These are phyloP conservation scores for Chiloscyllium plagiosum DNA, from an alignment of 2,113 vertebrate genomes.

Conservation along the genomic window DNA sequence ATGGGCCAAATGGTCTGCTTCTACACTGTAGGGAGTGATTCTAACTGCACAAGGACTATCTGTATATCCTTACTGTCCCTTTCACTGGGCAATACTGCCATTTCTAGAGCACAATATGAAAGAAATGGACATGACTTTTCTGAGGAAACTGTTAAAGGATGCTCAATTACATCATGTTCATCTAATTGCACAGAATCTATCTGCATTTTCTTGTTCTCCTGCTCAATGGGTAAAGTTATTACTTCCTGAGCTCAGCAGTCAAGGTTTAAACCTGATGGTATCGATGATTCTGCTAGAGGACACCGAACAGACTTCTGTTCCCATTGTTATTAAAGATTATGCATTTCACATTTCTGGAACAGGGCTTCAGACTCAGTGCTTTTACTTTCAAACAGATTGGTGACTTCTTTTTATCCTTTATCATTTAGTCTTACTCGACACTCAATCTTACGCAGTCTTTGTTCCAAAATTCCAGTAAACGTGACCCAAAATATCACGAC, in stretches of 20 bases:
- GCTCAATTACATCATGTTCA: background rate
- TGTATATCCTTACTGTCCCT: background rate
- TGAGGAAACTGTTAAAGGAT: background rate
- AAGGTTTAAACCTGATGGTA: background rate
- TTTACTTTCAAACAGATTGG: slow-evolving; percentile 42
- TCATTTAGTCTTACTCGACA: too few species aligned
- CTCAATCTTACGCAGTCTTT: too few species aligned
- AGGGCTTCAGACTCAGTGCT: slow-evolving; percentile 41
- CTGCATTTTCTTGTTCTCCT: background rate
- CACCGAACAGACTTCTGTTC: background rate
- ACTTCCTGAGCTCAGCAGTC: background rate
- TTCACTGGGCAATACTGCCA: background rate
- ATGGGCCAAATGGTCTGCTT: too few species aligned
- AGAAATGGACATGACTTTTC: background rate
- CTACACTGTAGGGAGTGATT: too few species aligned
- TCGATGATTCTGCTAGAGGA: background rate
- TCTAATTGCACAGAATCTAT: background rate
- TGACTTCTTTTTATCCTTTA: slow-evolving; percentile 39
- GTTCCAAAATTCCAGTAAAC: too few species aligned
- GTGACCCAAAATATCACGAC: too few species aligned
- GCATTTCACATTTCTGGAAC: slow-evolving; percentile 29
- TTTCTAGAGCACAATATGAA: background rate
- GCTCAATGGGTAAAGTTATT: background rate
- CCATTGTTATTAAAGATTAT: background rate
- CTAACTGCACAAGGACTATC: background rate